Evolutionary conservation across 2,888 invertebrate genomes (phyloP).

Genomic region (Sarcophaga caerulescens): DNA sequence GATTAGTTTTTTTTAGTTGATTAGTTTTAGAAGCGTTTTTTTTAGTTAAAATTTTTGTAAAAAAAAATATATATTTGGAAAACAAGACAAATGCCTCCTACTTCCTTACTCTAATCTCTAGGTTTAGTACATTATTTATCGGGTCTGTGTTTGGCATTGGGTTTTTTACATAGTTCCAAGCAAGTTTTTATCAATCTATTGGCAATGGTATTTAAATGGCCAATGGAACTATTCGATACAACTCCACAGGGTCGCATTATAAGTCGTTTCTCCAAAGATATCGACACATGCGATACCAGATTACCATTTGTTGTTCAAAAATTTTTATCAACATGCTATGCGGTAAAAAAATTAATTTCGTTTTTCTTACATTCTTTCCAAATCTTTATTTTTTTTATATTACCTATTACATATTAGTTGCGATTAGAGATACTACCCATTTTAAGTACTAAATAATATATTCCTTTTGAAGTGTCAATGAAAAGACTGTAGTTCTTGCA

Average conservation of each 20-base stretch:
- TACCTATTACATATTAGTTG: conserved; percentile 6
- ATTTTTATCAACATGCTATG: conserved; percentile 80
- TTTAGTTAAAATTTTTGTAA: not conserved
- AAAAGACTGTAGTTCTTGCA: conserved; percentile 58
- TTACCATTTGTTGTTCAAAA: conserved; percentile 81
- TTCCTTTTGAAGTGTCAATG: not conserved
- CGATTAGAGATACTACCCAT: not conserved
- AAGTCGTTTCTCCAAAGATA: conserved; percentile 85
- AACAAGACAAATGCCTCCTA: conserved; percentile 22
- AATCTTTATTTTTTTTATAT: not conserved
- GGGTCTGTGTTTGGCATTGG: conserved; percentile 80
- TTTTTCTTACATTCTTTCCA: conserved; percentile 23
- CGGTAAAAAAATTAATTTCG: conserved; percentile 77
- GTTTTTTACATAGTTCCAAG: conserved; percentile 83
- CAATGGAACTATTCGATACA: conserved; percentile 89
- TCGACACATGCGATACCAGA: conserved; percentile 83
- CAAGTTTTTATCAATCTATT: conserved; percentile 84
- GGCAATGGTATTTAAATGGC: conserved; percentile 85
- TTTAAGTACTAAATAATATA: not conserved
- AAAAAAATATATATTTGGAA: conserved; percentile 9
- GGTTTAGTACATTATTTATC: conserved; percentile 79
- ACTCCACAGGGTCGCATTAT: conserved; percentile 90
- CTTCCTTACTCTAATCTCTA: conserved; percentile 61
- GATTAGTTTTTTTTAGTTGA: conserved; percentile 17
- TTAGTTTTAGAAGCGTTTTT: conserved; percentile 11